phyloP scores from a whole-genome alignment of 2,797 vertebrate species.

The Neosilurus hyrtlii region DNA sequence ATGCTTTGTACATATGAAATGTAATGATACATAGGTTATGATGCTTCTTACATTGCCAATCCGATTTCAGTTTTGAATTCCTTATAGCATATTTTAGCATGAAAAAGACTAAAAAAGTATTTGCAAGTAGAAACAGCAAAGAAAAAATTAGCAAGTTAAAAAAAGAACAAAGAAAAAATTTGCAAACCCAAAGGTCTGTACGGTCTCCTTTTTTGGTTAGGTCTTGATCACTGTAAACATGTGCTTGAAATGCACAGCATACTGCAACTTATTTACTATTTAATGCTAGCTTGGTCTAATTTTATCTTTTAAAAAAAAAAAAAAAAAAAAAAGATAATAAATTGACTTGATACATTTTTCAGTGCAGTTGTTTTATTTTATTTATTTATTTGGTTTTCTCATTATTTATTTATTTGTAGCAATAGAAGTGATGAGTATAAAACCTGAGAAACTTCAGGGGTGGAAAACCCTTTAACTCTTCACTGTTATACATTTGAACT shows the following conservation, averaged over 20 bases:
- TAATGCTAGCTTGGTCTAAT: not conserved
- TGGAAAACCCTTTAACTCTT: not conserved
- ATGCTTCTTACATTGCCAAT: not conserved
- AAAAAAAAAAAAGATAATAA: too few relatives aligned
- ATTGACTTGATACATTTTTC: too few relatives aligned
- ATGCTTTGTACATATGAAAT: too few relatives aligned
- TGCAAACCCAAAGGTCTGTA: too few relatives aligned
- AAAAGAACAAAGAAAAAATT: too few relatives aligned
- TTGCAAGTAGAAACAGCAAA: too few relatives aligned
- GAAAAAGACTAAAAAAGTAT: not conserved
- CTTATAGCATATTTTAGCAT: not conserved
- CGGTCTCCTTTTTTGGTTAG: not conserved
- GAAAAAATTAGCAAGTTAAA: too few relatives aligned
- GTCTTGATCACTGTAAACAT: not conserved
- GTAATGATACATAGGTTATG: too few relatives aligned
- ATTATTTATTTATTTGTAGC: not conserved
- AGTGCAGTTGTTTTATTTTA: not conserved
- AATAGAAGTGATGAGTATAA: not conserved
- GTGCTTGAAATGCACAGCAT: too few relatives aligned
- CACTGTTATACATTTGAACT: not conserved
- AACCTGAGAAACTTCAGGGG: not conserved
- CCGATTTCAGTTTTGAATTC: not conserved
- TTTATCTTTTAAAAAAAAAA: not conserved
- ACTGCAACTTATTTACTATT: not conserved
- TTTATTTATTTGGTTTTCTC: not conserved